Percentiles rank a stretch among this genome's conserved stretches.
Conservation (phyloP, 2,888 invertebrate genomes). For the Bellardia pandia region DNA sequence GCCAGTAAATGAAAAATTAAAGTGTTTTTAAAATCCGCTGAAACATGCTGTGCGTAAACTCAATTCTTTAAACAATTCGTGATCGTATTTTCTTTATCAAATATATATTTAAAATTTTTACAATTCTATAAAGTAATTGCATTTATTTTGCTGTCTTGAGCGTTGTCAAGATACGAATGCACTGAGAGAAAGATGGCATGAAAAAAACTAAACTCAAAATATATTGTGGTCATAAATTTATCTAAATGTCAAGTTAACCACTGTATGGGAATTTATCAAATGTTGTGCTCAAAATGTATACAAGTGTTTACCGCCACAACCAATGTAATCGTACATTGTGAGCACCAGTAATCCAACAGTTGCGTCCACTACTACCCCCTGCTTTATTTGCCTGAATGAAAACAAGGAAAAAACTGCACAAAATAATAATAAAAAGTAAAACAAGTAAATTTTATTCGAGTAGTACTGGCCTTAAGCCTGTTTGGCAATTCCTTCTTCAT, state of each 20-base stretch:
- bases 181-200: not conserved
- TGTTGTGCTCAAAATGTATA: conserved; percentile 74
- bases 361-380: not conserved
- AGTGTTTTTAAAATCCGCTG: conserved; percentile 36
- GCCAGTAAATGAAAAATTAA: conserved; percentile 30
- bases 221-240: conserved; percentile 81
- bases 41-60: conserved; percentile 65
- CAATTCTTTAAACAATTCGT: conserved; percentile 18
- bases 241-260: conserved; percentile 80
- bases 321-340: not conserved
- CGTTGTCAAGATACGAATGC: not conserved
- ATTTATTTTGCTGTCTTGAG: conserved; percentile 5
- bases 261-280: conserved; percentile 81
- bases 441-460: not conserved
- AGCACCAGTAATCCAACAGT: conserved; percentile 6
- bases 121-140: conserved; percentile 56
- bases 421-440: conserved; percentile 2
- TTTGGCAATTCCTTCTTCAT: conserved; percentile 22
- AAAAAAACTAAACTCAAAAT: conserved; percentile 75
- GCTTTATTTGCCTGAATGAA: conserved; percentile 1
- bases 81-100: conserved; percentile 10
- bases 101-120: not conserved
- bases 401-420: not conserved
- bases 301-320: not conserved
- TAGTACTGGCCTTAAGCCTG: conserved; percentile 3